Evolutionary conservation across 2,113 vertebrate species (phyloP).

Genomic region (Eulemur rufifrons): DNA sequence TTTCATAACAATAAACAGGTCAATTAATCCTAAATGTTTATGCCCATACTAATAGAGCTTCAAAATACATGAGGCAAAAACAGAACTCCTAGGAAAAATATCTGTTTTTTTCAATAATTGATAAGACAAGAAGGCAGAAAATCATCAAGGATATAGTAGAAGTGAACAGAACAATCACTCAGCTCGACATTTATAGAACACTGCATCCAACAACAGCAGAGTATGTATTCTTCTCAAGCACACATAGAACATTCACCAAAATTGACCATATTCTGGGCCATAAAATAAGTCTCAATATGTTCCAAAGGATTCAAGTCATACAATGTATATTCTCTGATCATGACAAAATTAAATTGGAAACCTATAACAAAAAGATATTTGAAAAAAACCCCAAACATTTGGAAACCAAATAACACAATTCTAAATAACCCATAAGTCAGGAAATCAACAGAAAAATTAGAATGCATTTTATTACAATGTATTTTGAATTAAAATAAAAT

Average conservation of each 20-base stretch:
- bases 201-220: background rate
- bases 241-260: background rate
- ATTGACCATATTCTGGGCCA: constrained; percentile 1
- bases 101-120: background rate
- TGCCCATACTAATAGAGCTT: background rate
- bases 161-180: background rate
- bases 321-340: constrained; percentile 5
- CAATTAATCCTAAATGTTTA: constrained; percentile 4
- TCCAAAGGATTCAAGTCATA: constrained; percentile 41
- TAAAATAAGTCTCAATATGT: constrained; percentile 29
- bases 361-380: background rate
- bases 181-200: constrained; percentile 10
- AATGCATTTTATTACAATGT: constrained; percentile 4
- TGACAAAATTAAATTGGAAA: constrained; percentile 30
- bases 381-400: constrained; percentile 1
- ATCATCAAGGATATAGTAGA: background rate
- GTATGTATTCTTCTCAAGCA: constrained; percentile 11
- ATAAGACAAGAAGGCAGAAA: constrained; percentile 14
- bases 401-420: constrained; percentile 23
- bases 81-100: background rate
- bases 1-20: background rate
- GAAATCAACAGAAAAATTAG: background rate
- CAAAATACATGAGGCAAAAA: constrained; percentile 2
- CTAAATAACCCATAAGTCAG: background rate
- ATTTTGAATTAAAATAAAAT: background rate